Base-by-base conservation (phyloP, 35 echinoderm and acorn worm species). In the Amphiura filiformis region DNA sequence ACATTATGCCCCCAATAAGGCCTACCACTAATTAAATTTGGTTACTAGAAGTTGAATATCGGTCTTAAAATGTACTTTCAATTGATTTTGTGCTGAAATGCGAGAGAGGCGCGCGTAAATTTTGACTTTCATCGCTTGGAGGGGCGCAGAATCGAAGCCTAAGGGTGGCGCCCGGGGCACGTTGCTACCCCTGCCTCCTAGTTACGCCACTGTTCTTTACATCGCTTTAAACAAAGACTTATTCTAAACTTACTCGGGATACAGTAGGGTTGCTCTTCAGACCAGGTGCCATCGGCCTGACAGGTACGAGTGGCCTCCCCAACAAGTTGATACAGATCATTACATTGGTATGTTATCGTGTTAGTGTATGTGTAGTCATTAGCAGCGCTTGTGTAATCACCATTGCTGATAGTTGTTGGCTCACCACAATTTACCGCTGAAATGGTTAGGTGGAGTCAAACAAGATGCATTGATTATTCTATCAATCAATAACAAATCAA, bases 231-330 rank as follows among this genome's bases (percentile, higher is more conserved):
- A 35, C 33, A 34, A 15, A 78, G 22, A 78, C 13, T 30, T 37
- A 78, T 12, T 12, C 28, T n/a, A n/a, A 31, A 42, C 42, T 47
- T 83, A 83, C 86, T 88, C 57, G 76, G 76, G 13, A 57, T n/a
- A 28, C 86, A 88, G 23, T 57, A 33, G 12, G 86, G 86, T 35
- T 57, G 36, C 31, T 80, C 86, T 34, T 36, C 86, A 12, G 86
- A 80, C 86, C 86, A 88, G 1, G 23, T 57, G 31, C 77, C 86
- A 34, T 88, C 86, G 7, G 18, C 22, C 31, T 44, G 37, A 37
- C 86, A 88, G 15, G 34, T 1, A 4, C 77, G 7, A 39, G 30
- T 20, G 35, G 56, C 86, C 3, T 23, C 13, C 0, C 86, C 77
- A 11, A 20, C 14, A 9, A 64, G 11, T 23, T 65, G 32, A 34